Evolutionary conservation across 2,113 vertebrate genomes (phyloP).

Genomic region (Malurus alboscapulatus): DNA sequence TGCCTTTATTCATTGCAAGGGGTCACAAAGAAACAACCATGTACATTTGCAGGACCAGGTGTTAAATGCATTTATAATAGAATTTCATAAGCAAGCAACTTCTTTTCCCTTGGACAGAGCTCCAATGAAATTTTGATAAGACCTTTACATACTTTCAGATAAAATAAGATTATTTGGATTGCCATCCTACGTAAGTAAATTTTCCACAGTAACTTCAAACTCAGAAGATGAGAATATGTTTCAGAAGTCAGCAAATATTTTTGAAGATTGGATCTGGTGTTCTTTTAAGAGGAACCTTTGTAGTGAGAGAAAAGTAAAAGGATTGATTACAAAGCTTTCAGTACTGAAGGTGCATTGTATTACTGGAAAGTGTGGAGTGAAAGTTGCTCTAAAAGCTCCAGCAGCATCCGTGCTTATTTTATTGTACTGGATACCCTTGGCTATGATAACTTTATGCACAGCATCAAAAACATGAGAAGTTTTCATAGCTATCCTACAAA

Average conservation of each 20-base stretch:
- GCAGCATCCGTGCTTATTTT: neutral
- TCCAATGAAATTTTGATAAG: conserved; percentile 27
- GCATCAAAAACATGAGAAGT: neutral
- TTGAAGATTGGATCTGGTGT: neutral
- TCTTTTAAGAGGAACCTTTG: neutral
- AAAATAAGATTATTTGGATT: conserved; percentile 42
- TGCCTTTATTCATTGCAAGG: neutral
- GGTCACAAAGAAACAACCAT: neutral
- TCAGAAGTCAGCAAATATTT: conserved; percentile 11
- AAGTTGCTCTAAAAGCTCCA: neutral
- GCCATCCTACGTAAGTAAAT: conserved; percentile 4
- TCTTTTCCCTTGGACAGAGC: neutral
- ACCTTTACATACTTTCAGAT: conserved; percentile 18
- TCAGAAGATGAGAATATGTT: neutral
- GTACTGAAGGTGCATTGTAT: neutral
- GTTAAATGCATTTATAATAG: conserved; percentile 19
- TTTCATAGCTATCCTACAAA: neutral
- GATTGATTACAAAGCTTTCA: neutral
- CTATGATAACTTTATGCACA: neutral
- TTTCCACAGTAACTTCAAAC: neutral
- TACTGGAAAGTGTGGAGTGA: neutral
- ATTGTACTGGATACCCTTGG: neutral
- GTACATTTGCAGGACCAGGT: conserved; percentile 11
- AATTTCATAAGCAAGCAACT: conserved; percentile 32
- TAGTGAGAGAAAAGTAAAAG: neutral